A percentile compares a stretch with the other conserved stretches of the same genome.
These are phyloP conservation scores for Brachypodius melanocephalos DNA, from an alignment of 2,113 vertebrate genomes.

Conservation along the genomic window DNA sequence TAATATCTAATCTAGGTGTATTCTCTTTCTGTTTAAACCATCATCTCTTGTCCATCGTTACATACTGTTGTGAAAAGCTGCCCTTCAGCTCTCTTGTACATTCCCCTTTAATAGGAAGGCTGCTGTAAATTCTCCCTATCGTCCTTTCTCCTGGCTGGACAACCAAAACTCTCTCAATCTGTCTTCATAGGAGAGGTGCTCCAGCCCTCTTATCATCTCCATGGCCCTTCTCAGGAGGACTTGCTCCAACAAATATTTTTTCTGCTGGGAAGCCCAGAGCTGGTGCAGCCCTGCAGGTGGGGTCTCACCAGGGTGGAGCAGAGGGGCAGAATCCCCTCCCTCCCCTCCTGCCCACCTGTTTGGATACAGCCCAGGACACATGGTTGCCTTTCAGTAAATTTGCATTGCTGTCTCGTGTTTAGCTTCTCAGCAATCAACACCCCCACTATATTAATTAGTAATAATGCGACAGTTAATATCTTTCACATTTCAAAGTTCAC, in stretches of 20 bases:
- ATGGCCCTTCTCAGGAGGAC: background rate
- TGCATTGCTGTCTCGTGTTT: rapidly evolving
- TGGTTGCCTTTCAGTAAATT: background rate
- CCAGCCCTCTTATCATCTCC: background rate
- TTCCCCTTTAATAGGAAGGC: background rate
- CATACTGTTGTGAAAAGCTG: background rate
- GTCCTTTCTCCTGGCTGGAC: background rate
- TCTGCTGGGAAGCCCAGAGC: background rate
- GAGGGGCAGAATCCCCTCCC: background rate
- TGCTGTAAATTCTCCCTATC: background rate
- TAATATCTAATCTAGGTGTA: background rate
- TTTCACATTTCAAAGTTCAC: background rate
- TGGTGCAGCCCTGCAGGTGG: background rate
- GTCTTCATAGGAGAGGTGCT: background rate
- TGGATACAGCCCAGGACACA: background rate
- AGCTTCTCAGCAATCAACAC: background rate
- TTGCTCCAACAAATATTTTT: background rate
- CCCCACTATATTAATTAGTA: background rate
- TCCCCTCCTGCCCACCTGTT: background rate
- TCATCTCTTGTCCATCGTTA: background rate
- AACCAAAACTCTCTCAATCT: background rate
- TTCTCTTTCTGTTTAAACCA: background rate
- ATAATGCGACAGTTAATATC: background rate
- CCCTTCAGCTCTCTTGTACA: background rate
- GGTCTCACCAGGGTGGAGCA: background rate